These are phyloP conservation scores for Oreochromis niloticus DNA, from an alignment of 2,113 vertebrate species.

Conservation along the genomic window DNA sequence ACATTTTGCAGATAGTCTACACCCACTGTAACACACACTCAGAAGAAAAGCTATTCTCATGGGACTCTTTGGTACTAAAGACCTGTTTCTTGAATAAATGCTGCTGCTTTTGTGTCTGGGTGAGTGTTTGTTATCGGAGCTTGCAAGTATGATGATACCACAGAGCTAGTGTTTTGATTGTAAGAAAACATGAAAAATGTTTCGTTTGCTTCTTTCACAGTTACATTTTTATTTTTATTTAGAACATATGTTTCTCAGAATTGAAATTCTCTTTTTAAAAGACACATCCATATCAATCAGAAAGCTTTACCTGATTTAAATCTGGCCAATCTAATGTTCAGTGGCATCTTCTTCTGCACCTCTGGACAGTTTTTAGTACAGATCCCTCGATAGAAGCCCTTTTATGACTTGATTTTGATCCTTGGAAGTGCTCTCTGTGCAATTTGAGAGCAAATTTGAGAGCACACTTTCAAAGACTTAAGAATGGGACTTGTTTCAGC, in stretches of 20 bases:
- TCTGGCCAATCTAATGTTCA: not conserved
- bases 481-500: not conserved
- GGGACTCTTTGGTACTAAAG: not conserved
- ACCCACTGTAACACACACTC: not conserved
- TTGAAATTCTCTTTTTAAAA: not conserved
- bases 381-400: not conserved
- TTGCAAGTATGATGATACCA: not conserved
- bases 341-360: not conserved
- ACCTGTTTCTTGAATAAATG: not conserved
- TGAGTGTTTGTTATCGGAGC: not conserved
- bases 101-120: not conserved
- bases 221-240: not conserved
- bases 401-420: not conserved
- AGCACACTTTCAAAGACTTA: not conserved
- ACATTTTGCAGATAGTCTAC: not conserved
- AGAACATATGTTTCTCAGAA: not conserved
- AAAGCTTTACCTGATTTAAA: not conserved
- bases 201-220: not conserved
- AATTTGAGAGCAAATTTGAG: not conserved
- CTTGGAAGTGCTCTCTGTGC: not conserved
- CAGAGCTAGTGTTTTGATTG: not conserved
- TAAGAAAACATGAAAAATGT: not conserved
- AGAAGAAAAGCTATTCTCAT: not conserved
- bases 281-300: not conserved
- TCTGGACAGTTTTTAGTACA: not conserved